Evolutionary conservation across 2,888 invertebrate genomes (phyloP).

Genomic region (Phortica okadai): DNA sequence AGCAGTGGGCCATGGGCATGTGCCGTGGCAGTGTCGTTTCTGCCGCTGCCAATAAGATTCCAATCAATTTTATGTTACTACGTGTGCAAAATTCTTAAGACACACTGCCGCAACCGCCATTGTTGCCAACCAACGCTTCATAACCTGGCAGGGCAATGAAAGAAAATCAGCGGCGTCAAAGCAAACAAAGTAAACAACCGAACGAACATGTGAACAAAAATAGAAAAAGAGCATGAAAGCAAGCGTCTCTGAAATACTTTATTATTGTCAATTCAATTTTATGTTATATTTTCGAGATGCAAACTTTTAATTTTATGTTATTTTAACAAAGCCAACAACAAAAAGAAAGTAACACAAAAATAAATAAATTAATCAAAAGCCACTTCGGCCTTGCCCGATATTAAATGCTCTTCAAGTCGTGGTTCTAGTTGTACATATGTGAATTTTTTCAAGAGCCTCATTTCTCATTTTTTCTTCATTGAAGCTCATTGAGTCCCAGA

Average conservation of each 20-base stretch:
- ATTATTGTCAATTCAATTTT: slow-evolving; percentile 20
- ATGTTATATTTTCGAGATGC: background rate
- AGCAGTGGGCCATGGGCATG: background rate
- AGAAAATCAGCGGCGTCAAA: slow-evolving; percentile 16
- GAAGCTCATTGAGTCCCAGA: background rate
- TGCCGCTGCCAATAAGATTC: slow-evolving; percentile 27
- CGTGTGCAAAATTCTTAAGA: slow-evolving; percentile 68
- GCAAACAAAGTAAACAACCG: slow-evolving; percentile 9
- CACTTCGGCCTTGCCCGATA: too few species aligned
- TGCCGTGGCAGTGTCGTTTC: background rate
- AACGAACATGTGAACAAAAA: background rate
- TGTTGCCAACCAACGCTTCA: background rate
- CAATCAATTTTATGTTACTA: slow-evolving; percentile 65
- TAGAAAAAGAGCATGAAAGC: background rate
- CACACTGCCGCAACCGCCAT: background rate
- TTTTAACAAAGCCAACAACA: slow-evolving; percentile 1
- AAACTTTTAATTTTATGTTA: slow-evolving; percentile 22
- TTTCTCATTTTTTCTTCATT: background rate
- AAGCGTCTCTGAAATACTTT: background rate
- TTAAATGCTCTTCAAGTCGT: too few species aligned
- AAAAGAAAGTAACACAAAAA: background rate
- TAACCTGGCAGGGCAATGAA: background rate
- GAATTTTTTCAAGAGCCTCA: too few species aligned
- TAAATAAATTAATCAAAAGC: too few species aligned
- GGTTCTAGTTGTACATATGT: too few species aligned